Evolutionary conservation across 2,113 vertebrate genomes (phyloP), one percentile per base, ranked within the genome.

Genomic region (Genyomyrus donnyi): DNA sequence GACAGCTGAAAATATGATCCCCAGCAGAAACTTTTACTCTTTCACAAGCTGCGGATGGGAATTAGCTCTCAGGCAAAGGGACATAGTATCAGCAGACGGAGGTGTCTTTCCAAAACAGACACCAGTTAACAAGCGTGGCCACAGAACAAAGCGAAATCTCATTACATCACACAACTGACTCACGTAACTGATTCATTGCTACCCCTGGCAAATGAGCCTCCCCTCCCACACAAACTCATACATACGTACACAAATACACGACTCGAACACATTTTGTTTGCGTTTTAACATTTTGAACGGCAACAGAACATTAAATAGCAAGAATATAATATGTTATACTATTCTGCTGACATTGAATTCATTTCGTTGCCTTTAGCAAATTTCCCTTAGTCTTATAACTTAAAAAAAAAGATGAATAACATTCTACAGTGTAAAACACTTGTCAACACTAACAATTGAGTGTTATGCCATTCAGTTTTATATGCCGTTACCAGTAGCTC

Each of bases 141-240:
- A 48, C 48, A 31, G 48, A 49, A 86, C 84, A 86, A 85, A 27
- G 24, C 42, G 3, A 85, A 85, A 46, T 85, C 45, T 49, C 39
- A 42, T 80, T 80, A 85, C 83, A 85, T 85, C 42, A 85, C 42
- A 49, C 83, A 48, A 85, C 42, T 85, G 83, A 85, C 83, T 85
- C 45, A 85, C 49, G 83, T 10, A 85, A 85, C 83, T 85, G 83
- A 85, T 49, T 85, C 42, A 48, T 5, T 86, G 48, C 84, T 48
- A 86, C 84, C 45, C 42, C 19, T 24, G 21, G 10, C 21, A n/a
- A 48, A n/a, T 7, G 24, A 50, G 31, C 42, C 42, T 46, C 4
- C 27, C 5, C 50, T 53, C 85, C 48, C 85, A 87, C 85, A 87
- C 27, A 35, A 15, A 35, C 50, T 87, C 21, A 49, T 49, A 11